Conservation (phyloP, 2,113 vertebrate species). For the Cynoglossus semilaevis region DNA sequence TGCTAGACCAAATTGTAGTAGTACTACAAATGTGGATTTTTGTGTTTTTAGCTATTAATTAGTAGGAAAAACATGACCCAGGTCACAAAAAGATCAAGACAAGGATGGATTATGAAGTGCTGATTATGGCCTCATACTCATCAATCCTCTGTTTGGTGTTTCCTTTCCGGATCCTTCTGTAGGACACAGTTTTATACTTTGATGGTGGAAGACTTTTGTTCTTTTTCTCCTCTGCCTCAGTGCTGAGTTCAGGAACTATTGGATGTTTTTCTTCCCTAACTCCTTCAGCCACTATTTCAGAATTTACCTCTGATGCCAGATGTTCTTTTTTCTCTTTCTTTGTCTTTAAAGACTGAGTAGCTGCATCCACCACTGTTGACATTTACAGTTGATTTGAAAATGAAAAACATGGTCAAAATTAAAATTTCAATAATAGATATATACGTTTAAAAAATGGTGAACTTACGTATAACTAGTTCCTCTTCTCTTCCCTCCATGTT, state of each 20-base stretch:
- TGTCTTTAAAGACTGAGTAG: background rate
- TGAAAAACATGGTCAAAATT: background rate
- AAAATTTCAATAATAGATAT: too few species aligned
- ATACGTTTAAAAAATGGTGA: too few species aligned
- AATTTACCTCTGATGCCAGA: too few species aligned
- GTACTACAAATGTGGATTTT: too few species aligned
- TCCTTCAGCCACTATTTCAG: background rate
- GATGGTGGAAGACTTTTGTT: slow-evolving; percentile 65
- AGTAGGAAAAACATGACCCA: too few species aligned
- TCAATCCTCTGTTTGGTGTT: slow-evolving; percentile 93
- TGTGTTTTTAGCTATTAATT: too few species aligned
- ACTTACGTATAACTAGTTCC: too few species aligned
- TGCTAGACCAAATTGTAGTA: too few species aligned
- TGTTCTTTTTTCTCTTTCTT: background rate
- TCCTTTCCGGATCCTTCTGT: slow-evolving; percentile 88
- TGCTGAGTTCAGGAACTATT: background rate
- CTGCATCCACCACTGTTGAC: slow-evolving; percentile 7
- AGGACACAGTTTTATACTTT: slow-evolving; percentile 90
- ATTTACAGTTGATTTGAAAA: slow-evolving; percentile 8
- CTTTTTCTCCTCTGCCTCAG: slow-evolving; percentile 65
- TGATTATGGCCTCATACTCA: slow-evolving; percentile 91
- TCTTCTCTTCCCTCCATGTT: too few species aligned
- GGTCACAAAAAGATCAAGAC: too few species aligned
- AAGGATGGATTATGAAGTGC: slow-evolving; percentile 69
- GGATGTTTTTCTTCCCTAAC: background rate